Evolutionary conservation across 2,113 vertebrate species (phyloP).

Genomic region (Alethe diademata): DNA sequence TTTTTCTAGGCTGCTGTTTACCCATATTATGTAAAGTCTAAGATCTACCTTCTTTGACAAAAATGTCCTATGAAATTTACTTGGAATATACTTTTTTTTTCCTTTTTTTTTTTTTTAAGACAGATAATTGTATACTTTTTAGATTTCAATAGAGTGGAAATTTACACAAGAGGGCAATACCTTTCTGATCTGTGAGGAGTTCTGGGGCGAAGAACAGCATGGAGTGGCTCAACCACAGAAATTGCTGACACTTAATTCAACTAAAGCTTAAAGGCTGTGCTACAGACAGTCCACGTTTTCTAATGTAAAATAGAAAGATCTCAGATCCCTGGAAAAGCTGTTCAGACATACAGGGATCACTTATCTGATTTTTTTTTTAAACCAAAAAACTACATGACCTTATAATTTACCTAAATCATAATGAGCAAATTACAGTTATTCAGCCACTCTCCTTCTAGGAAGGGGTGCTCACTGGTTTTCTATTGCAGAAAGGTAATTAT

Average conservation of each 20-base stretch:
- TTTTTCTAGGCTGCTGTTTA: not conserved
- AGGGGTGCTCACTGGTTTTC: not conserved
- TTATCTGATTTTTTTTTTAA: not conserved
- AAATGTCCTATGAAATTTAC: not conserved
- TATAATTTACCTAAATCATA: not conserved
- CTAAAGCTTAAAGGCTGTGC: not conserved
- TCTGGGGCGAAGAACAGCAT: not conserved
- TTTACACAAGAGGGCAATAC: not conserved
- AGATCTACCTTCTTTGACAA: not conserved
- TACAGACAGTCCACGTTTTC: not conserved
- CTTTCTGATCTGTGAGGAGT: not conserved
- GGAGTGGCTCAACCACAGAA: not conserved
- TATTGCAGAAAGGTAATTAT: not conserved
- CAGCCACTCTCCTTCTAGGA: not conserved
- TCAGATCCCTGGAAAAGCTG: not conserved
- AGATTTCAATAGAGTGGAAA: not conserved
- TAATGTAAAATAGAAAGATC: not conserved
- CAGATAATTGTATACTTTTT: not conserved
- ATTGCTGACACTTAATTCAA: not conserved
- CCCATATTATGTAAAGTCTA: accelerated
- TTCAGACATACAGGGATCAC: not conserved
- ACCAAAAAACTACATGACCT: not conserved
- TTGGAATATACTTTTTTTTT: not conserved
- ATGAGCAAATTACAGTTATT: not conserved
- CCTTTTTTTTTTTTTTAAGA: not conserved